Base-by-base conservation (phyloP, 2,797 vertebrate genomes). In the Caiman crocodilus region DNA sequence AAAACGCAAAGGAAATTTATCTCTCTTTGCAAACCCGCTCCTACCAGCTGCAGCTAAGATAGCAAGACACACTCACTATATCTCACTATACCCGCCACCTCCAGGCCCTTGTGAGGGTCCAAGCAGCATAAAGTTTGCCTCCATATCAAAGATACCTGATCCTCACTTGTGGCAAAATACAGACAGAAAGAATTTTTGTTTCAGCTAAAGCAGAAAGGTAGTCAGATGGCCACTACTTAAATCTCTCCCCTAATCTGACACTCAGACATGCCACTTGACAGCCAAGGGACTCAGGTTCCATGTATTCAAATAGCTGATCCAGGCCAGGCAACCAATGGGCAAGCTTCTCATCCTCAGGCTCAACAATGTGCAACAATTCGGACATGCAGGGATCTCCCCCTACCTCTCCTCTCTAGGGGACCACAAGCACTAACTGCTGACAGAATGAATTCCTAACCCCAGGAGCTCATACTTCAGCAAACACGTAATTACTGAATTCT, bases 1-100 rank as follows among this genome's bases (percentile, higher is more conserved):
- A 42, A 79, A 74, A 28, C 50, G 57, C 3, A 18, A 28, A 18
- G 59, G 5, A 20, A 76, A 0, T 32, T 93, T 96, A 97, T 97
- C 97, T 84, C 17, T 35, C 55, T 5, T 4, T 0, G 35, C 25
- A 9, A 23, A 56, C 1, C 79, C 4, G 71, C 82, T 80, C 57
- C 84, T 76, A 87, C 92, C 76, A 12, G 10, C 59, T 25, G 76
- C 32, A 28, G 1, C 6, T 82, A n/a, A 50, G 50, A 67, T 15
- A 57, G 18, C 50, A 12, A 5, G 13, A 80, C 92, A 96, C 85
- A 96, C n/a, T 77, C 14, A 0, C 76, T 2, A 1, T 79, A 56
- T 91, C 88, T 78, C 64, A 1, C 5, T 14, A 0, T 10, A 3
- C 0, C 3, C 2, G 61, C 58, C 57, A 8, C 21, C 25, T 10